phyloP scores from a whole-genome alignment of 1,140 invertebrate species.

The Ostrea edulis region DNA sequence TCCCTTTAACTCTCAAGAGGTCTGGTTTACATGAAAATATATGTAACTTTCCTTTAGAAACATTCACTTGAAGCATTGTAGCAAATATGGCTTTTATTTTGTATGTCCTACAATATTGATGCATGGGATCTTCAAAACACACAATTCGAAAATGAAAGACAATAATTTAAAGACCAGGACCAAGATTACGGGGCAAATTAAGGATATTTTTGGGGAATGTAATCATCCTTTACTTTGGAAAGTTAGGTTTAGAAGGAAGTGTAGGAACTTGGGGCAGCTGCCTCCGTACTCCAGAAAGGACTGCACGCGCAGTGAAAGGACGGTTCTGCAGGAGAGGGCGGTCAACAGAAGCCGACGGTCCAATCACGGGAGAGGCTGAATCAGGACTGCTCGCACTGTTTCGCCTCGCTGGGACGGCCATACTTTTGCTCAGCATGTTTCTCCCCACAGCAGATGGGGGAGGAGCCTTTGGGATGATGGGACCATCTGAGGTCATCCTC shows the following conservation, averaged over 20 bases:
- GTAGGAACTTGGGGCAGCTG: constrained; percentile 61
- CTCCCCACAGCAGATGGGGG: constrained; percentile 28
- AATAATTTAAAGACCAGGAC: background rate
- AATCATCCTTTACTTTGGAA: constrained; percentile 37
- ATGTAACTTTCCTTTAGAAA: too few species aligned
- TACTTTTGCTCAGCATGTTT: background rate
- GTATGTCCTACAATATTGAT: background rate
- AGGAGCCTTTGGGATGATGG: background rate
- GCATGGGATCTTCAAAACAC: background rate
- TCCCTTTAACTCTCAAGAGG: too few species aligned
- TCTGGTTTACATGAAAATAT: too few species aligned
- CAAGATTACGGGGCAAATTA: background rate
- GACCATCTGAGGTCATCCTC: background rate
- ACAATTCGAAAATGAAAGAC: constrained; percentile 7
- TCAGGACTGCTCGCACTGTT: constrained; percentile 51
- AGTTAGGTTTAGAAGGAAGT: constrained; percentile 62
- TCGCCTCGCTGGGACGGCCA: constrained; percentile 51
- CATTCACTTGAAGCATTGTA: too few species aligned
- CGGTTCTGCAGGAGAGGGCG: constrained; percentile 28
- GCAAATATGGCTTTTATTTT: background rate
- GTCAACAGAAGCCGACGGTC: constrained; percentile 5
- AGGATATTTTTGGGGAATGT: background rate
- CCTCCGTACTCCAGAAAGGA: constrained; percentile 59
- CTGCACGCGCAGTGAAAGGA: constrained; percentile 47
- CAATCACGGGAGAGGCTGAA: constrained; percentile 30